phyloP scores from a whole-genome alignment of 2,113 vertebrate species.

The Mixornis gularis region DNA sequence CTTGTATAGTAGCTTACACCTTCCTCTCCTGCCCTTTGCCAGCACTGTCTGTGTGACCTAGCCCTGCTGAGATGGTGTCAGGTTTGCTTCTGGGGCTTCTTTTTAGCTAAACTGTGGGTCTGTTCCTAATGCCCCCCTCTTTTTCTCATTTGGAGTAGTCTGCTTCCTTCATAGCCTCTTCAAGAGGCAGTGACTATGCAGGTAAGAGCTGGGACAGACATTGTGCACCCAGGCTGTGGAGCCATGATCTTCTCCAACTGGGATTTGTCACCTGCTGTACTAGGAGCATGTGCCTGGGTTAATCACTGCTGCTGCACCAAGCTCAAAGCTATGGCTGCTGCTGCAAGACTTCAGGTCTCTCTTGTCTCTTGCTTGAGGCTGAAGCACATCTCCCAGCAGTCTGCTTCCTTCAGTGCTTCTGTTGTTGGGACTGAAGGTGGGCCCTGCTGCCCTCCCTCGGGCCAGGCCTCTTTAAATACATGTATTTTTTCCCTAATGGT shows the following conservation, averaged over 20 bases:
- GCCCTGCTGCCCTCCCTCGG: fast-evolving
- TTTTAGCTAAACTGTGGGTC: neutral
- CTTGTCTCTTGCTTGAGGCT: neutral
- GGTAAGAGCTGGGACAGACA: neutral
- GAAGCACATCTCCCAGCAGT: neutral
- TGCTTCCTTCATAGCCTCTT: neutral
- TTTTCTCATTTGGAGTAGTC: neutral
- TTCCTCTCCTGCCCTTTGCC: neutral
- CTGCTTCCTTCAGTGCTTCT: neutral
- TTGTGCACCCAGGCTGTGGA: neutral
- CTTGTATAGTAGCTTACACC: neutral
- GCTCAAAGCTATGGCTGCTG: neutral
- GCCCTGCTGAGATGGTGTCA: neutral
- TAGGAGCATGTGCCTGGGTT: neutral
- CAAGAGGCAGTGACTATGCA: neutral
- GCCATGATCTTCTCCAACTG: neutral
- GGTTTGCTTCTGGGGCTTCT: neutral
- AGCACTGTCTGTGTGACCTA: neutral
- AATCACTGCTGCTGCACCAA: neutral
- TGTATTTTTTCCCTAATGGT: neutral
- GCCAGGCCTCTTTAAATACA: neutral
- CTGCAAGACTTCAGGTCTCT: neutral
- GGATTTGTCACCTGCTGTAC: neutral
- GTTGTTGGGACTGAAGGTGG: neutral
- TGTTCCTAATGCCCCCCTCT: neutral